Base-by-base conservation (phyloP, 2,888 invertebrate genomes). In the Ophion costatus region DNA sequence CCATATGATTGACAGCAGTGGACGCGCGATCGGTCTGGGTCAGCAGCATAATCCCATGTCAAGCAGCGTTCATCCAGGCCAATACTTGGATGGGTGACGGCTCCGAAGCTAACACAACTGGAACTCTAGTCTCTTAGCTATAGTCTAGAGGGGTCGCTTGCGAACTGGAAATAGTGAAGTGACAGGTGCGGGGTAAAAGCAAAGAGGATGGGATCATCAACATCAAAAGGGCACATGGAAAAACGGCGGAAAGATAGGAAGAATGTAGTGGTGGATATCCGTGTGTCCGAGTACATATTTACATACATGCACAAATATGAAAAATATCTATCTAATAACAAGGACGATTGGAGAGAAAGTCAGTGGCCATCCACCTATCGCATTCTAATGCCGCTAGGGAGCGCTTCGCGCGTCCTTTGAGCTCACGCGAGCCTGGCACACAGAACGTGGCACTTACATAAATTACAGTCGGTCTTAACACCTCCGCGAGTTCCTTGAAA, bases 331-430 rank as follows among this genome's bases (percentile, higher is more conserved):
- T 83, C 84, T 84, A 80, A 86, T 85, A 83, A 80, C 67, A 69
- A 71, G 66, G 59, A 84, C 87, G 86, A 88, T 88, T 85, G 86
- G 82, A 85, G 86, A 80, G 87, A 88, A 88, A 88, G 87, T 86
- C 70, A 69, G 73, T 59, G 77, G 67, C 56, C 38, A 51, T 22
- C n/a, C 22, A 45, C 22, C n/a, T 38, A 61, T 74, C 69, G 61
- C 69, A 59, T 69, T 69, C 29, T 22, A 20, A 77, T 45, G 73
- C 80, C 74, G 66, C 74, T 61, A 76, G 79, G 56, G 67, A 61
- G 67, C 57, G 74, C 66, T 73, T n/a, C 59, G 45, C 71, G 33
- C 29, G 24, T 63, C 45, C 64, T 56, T 64, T 33, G 51, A 75
- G 66, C 80, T 74, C 76, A 70, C 76, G 51, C 29, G 74, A 74